phyloP scores from a whole-genome alignment of 2,888 invertebrate species.

The Dichetophora obliterata region DNA sequence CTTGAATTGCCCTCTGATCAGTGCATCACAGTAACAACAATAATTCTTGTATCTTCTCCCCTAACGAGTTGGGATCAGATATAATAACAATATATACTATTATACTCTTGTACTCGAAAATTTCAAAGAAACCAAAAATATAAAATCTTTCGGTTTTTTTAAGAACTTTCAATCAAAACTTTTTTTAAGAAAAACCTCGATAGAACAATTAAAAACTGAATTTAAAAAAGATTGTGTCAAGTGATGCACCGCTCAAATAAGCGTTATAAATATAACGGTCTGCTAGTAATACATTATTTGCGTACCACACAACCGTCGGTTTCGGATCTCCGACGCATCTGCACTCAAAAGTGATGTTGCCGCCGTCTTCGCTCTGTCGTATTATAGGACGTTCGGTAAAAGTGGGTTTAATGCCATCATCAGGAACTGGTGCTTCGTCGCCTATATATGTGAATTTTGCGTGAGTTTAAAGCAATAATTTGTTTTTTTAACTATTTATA shows the following conservation, averaged over 20 bases:
- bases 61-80: too few relatives aligned
- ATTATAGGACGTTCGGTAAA: conserved; percentile 98
- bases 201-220: too few relatives aligned
- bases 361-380: conserved; percentile 95
- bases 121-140: too few relatives aligned
- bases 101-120: too few relatives aligned
- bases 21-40: too few relatives aligned
- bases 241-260: not conserved
- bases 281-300: not conserved
- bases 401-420: conserved; percentile 95
- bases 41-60: too few relatives aligned
- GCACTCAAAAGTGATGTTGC: conserved; percentile 96
- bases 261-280: not conserved
- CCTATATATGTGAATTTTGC: conserved; percentile 72
- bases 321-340: conserved; percentile 97
- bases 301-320: conserved; percentile 93
- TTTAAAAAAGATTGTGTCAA: too few relatives aligned
- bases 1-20: too few relatives aligned
- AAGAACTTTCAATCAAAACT: too few relatives aligned
- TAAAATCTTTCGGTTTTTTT: too few relatives aligned
- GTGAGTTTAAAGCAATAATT: conserved; percentile 3
- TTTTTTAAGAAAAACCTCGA: too few relatives aligned
- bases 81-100: too few relatives aligned
- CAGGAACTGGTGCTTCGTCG: conserved; percentile 95
- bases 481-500: not conserved